Percentiles rank a stretch among this genome's conserved stretches.
Evolutionary conservation across 2,113 vertebrate species (phyloP).

Genomic region (Apteryx owenii): DNA sequence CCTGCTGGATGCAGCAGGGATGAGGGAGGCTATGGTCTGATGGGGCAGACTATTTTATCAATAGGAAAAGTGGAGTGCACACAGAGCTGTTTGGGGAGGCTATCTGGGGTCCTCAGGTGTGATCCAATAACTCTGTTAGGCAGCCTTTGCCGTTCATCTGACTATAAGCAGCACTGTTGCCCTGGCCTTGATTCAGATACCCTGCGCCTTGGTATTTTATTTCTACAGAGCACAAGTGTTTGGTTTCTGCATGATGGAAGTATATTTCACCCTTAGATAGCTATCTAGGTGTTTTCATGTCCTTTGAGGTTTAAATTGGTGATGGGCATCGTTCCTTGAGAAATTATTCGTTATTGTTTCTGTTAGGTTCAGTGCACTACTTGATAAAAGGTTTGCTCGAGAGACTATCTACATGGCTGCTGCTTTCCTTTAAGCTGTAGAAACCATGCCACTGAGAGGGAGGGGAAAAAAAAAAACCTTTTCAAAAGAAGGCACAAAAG

Average conservation of each 20-base stretch:
- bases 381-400: not conserved
- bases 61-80: not conserved
- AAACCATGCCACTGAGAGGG: not conserved
- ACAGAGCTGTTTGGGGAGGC: not conserved
- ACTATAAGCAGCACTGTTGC: not conserved
- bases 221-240: not conserved
- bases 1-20: not conserved
- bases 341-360: not conserved
- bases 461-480: not conserved
- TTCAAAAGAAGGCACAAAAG: not conserved
- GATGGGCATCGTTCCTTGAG: not conserved
- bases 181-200: not conserved
- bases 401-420: not conserved
- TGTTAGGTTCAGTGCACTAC: not conserved
- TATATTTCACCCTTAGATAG: not conserved
- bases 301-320: not conserved
- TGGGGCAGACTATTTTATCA: not conserved
- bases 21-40: not conserved
- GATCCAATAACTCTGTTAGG: not conserved
- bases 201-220: not conserved
- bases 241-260: not conserved
- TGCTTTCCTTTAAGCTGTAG: not conserved
- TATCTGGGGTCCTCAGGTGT: fast-evolving
- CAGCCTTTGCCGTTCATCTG: not conserved
- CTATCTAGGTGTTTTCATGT: not conserved